A percentile compares a stretch with the other conserved stretches of the same genome.
These are phyloP conservation scores for Pseudomyrmex gracilis DNA, from an alignment of 1,140 invertebrate genomes.

Conservation along the genomic window DNA sequence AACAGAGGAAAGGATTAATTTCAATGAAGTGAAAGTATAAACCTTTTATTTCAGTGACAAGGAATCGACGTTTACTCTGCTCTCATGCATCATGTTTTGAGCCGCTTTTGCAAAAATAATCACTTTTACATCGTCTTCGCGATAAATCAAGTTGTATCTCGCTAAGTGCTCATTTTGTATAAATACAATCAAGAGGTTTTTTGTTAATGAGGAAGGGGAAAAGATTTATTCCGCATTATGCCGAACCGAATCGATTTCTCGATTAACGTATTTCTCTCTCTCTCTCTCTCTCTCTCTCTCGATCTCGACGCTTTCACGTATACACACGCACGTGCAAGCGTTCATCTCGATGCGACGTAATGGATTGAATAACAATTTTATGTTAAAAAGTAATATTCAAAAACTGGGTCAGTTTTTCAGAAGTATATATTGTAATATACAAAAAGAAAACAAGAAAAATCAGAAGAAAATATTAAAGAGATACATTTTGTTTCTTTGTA, in stretches of 20 bases:
- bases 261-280: constrained; percentile 41
- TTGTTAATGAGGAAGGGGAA: background rate
- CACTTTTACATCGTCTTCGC: constrained; percentile 7
- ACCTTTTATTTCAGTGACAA: constrained; percentile 12
- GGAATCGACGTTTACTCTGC: background rate
- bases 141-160: constrained; percentile 17
- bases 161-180: constrained; percentile 12
- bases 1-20: background rate
- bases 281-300: too few relatives aligned
- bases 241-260: constrained; percentile 10
- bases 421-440: too few relatives aligned
- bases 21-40: constrained; percentile 12
- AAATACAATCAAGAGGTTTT: constrained; percentile 15
- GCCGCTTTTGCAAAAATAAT: constrained; percentile 25
- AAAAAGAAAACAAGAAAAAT: too few relatives aligned
- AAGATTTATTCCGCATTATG: constrained; percentile 27
- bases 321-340: background rate
- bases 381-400: background rate
- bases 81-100: constrained; percentile 1
- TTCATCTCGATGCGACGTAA: constrained; percentile 9
- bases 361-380: constrained; percentile 36
- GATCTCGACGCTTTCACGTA: constrained; percentile 44
- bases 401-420: too few relatives aligned
- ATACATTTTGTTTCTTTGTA: too few relatives aligned
- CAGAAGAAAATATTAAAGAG: too few relatives aligned